A percentile compares a stretch with the other conserved stretches of the same genome.
Conservation (phyloP, 2,797 vertebrate genomes). For the Steatocranus sp. region DNA sequence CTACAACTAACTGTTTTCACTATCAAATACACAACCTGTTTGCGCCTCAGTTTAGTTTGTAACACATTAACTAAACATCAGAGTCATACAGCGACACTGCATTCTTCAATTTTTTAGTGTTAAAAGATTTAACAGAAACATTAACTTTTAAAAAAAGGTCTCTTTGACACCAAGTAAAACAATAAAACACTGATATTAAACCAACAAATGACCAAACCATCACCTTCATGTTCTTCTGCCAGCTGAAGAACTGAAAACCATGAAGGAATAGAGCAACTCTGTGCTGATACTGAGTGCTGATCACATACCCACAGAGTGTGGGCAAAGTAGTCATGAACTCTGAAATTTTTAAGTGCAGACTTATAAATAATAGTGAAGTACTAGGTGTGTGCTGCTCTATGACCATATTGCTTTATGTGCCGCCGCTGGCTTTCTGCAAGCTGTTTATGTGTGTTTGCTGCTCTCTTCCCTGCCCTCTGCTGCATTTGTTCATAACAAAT, state of each 20-base stretch:
- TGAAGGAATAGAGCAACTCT: neutral
- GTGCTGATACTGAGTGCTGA: too few species aligned
- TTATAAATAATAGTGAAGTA: neutral
- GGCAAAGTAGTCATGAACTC: neutral
- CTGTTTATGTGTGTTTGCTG: neutral
- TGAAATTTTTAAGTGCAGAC: neutral
- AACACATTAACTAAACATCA: neutral
- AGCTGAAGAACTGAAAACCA: neutral
- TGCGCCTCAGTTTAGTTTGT: neutral
- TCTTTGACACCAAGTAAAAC: neutral
- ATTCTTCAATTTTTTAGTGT: neutral
- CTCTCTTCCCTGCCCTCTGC: neutral
- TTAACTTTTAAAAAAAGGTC: too few species aligned
- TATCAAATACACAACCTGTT: neutral
- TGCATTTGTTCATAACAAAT: neutral
- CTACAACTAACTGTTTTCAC: neutral
- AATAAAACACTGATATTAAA: neutral
- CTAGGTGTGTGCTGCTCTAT: neutral
- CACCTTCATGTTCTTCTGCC: neutral
- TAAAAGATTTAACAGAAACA: neutral
- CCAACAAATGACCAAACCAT: neutral
- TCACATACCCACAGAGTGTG: neutral
- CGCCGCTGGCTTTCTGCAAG: neutral
- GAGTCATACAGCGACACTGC: accelerated
- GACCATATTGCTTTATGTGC: neutral